phyloP scores from a whole-genome alignment of 2,888 invertebrate species.

The Nowickia ferox region DNA sequence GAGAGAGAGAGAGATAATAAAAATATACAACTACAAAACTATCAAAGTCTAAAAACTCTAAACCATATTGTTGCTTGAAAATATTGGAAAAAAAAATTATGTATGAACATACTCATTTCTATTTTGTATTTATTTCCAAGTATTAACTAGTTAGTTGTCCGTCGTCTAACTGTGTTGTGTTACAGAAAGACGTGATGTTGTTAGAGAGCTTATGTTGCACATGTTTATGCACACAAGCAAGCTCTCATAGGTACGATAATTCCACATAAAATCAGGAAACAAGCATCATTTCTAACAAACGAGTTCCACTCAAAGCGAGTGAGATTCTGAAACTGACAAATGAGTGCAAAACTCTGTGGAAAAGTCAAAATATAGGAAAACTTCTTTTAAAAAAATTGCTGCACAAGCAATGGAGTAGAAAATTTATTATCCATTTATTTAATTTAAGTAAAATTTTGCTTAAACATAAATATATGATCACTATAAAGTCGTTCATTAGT shows the following conservation, averaged over 20 bases:
- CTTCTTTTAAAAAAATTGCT: constrained; percentile 58
- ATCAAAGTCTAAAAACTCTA: constrained; percentile 57
- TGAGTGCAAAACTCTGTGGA: constrained; percentile 11
- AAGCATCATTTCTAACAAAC: not conserved
- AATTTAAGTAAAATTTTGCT: no score
- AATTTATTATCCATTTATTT: no score
- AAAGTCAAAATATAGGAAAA: constrained; percentile 17
- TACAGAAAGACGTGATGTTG: constrained; percentile 45
- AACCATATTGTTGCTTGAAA: constrained; percentile 36
- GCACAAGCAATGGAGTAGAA: not conserved
- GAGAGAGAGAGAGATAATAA: constrained; percentile 15
- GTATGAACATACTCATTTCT: constrained; percentile 20
- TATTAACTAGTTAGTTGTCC: constrained; percentile 48
- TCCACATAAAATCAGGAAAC: constrained; percentile 16
- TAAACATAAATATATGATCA: no score
- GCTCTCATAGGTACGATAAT: not conserved
- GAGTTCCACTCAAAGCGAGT: constrained; percentile 42
- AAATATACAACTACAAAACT: constrained; percentile 37
- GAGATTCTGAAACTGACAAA: not conserved
- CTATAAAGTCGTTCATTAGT: no score
- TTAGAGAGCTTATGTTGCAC: constrained; percentile 42
- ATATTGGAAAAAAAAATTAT: constrained; percentile 29
- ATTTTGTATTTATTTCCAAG: constrained; percentile 27
- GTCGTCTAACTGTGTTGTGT: constrained; percentile 38
- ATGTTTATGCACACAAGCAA: not conserved